Evolutionary conservation across 2,797 vertebrate genomes (phyloP), one percentile per base, ranked within the genome.

Genomic region (Bufotes viridis): DNA sequence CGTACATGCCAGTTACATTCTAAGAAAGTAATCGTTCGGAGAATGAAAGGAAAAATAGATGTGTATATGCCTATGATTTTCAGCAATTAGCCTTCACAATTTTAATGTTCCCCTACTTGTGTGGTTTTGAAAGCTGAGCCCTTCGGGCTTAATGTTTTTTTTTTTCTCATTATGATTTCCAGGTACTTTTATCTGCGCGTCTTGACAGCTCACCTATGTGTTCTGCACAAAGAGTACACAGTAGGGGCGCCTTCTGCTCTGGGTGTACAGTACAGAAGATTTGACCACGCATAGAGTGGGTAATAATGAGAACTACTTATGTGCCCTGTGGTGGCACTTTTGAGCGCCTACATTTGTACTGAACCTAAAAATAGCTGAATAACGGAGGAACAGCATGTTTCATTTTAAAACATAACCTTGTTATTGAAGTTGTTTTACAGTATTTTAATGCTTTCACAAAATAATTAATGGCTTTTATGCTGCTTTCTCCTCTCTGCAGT

Each of bases 331-430:
- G 88, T 83, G 85, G 88, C 22, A 49, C 85, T 89, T 86, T 82
- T 84, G 53, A 89, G 88, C 18, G 61, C 80, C 74, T 89, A 63
- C 80, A 87, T 84, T 89, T 87, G 81, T 89, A 82, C 84, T 65
- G 60, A 76, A 4, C 60, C 85, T 89, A 89, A 87, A 89, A 83
- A 89, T 89, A 89, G 72, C 83, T 74, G 75, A 84, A 88, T 79
- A 89, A 87, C 42, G 8, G 63, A 82, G 75, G 42, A 89, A 79
- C 88, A 87, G 85, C 81, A 87, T 61, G 88, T 83, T 80, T 82
- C 80, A 78, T 89, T 89, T 87, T 89, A 83, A 89, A 87, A 79
- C 65, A 89, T 89, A 89, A 89, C 88, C 84, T 86, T 89, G 88
- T 82, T 89, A 83, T 87, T 87, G 63, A 87, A 89, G 82, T 83